Evolutionary conservation across 2,888 invertebrate genomes (phyloP).

Genomic region (Lepidocyrtoides sp.): DNA sequence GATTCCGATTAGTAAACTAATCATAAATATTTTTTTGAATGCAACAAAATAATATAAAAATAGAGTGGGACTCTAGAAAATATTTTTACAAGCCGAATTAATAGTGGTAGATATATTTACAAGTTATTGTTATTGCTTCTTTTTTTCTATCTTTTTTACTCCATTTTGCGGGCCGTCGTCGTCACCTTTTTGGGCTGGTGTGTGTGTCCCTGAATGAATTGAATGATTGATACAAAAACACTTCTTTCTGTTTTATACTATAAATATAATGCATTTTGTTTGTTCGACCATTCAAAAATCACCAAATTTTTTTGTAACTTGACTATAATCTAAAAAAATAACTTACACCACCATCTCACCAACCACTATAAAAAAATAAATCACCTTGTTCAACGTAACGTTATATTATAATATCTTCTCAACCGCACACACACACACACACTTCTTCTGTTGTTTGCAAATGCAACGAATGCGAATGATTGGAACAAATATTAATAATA

Average conservation of each 20-base stretch:
- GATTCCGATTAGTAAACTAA: conserved; percentile 11
- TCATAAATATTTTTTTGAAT: neutral
- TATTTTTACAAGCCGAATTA: conserved; percentile 20
- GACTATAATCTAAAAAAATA: too few species aligned
- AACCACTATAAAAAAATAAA: conserved; percentile 36
- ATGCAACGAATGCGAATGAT: conserved; percentile 53
- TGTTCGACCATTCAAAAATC: conserved; percentile 24
- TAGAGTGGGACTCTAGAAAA: conserved; percentile 17
- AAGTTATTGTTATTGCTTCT: conserved; percentile 58
- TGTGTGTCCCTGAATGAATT: conserved; percentile 72
- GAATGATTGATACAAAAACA: conserved; percentile 56
- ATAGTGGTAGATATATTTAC: conserved; percentile 51
- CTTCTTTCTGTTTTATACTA: conserved; percentile 5
- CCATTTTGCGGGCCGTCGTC: conserved; percentile 83
- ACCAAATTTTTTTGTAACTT: conserved; percentile 8
- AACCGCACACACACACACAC: conserved; percentile 29
- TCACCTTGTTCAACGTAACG: conserved; percentile 9
- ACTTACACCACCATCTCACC: conserved; percentile 32
- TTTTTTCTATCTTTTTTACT: conserved; percentile 77
- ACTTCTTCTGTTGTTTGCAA: conserved; percentile 42
- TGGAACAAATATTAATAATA: conserved; percentile 35
- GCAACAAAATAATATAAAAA: neutral
- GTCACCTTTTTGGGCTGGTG: conserved; percentile 76
- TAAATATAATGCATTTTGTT: too few species aligned
- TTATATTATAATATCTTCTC: neutral